Evolutionary conservation across 2,888 invertebrate species (phyloP).

Genomic region (Cylindroiulus punctatus): DNA sequence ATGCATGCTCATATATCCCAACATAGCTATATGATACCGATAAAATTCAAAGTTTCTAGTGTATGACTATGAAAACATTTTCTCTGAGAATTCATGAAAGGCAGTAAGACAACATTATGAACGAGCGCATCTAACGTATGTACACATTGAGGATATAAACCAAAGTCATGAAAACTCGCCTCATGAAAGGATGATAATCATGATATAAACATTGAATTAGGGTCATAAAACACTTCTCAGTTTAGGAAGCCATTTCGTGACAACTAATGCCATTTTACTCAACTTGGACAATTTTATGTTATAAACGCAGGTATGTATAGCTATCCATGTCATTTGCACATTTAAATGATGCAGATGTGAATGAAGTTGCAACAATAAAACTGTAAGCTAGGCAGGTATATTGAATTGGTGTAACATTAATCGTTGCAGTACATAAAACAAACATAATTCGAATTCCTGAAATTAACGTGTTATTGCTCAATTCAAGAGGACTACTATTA

Average conservation of each 20-base stretch:
- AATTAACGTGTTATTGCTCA: too few species aligned
- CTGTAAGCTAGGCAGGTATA: too few species aligned
- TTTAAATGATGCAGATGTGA: too few species aligned
- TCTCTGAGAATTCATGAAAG: neutral
- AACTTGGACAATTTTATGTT: neutral
- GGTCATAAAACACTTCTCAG: conserved; percentile 15
- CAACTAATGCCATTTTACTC: neutral
- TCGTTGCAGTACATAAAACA: too few species aligned
- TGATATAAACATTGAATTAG: neutral
- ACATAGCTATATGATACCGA: too few species aligned
- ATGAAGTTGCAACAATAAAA: too few species aligned
- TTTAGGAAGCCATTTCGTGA: too few species aligned
- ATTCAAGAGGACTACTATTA: too few species aligned
- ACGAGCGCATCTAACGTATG: neutral
- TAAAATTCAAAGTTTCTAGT: neutral
- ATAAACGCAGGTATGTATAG: neutral
- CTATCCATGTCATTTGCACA: too few species aligned
- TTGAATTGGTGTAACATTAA: too few species aligned
- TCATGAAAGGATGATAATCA: neutral
- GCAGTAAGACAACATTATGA: conserved; percentile 19
- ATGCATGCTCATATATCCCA: neutral
- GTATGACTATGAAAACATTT: neutral
- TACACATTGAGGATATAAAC: neutral
- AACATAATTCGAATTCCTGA: too few species aligned
- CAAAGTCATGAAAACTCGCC: neutral